Base-by-base conservation (phyloP, 2,113 vertebrate species). In the Eptesicus fuscus region DNA sequence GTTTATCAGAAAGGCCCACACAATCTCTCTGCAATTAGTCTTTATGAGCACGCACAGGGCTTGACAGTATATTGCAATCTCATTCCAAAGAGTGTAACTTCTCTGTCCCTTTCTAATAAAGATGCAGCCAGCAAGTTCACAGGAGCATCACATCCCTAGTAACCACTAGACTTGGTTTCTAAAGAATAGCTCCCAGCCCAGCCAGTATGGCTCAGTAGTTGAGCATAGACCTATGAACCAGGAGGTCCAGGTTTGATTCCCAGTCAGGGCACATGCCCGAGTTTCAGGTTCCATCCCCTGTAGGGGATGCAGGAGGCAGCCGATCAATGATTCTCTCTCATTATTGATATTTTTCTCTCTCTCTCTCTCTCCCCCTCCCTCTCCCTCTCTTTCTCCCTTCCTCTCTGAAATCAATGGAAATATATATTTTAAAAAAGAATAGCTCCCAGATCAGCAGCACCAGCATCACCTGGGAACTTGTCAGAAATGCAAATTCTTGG, bases 1-100 rank as follows among this genome's bases (percentile, higher is more conserved):
- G 90, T 90, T 96, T 94, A 97, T 95, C 35, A 59, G 42, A 61
- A 32, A 59, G 73, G 47, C 51, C 51, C 80, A 80, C 61, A 85
- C 42, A 93, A 4, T 71, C 32, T 76, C 71, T 76, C 44, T 76
- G 5, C 32, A 82, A 1, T 79, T 82, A 77, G 25, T 65, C 17
- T 76, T 51, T 79, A 4, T 78, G 44, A 65, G 17, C 44, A 8
- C 18, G 30, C 42, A 53, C 56, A 53, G 76, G 79, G 70, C 11
- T 67, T 44, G 89, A 69, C 4, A 44, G 9, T 10, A 7, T n/a
- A 37, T 7, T 85, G 7, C 0, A 78, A 63, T 82, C 20, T 44
- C 59, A 32, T 78, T 77, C 7, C 37, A 82, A 86, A 85, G 1
- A 74, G 6, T 42, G 8, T 16, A 13, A 86, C 30, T 9, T 37